Evolutionary conservation across 2,797 vertebrate species (phyloP), one percentile per base, ranked within the genome.

Genomic region (Moxostoma hubbsi): DNA sequence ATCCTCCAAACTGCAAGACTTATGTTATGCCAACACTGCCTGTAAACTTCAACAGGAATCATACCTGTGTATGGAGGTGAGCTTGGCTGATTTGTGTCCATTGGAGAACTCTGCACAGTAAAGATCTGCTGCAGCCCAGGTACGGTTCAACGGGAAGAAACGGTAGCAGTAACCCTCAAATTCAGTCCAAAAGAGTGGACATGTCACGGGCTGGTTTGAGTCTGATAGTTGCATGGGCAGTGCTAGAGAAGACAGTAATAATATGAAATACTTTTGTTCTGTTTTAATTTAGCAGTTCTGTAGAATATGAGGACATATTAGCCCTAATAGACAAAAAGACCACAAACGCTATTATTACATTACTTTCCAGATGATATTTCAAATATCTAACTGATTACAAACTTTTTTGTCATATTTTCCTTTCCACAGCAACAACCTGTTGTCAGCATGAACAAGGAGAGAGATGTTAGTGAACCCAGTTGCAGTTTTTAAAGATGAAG

Each of bases 111-210:
- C 93, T 0, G 94, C 91, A 0, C 94, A 95, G 24, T 94, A 93
- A 50, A 94, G 88, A 71, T 94, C 93, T 0, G 93, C 93, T 74
- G 94, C 92, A 0, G 94, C 92, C 94, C 95, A 95, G 7, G 93
- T 94, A 81, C 94, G 93, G 81, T 91, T 95, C 87, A 94, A 72
- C 7, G 93, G 94, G 79, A 95, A 95, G 85, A 94, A 94, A 4
- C 94, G 87, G 70, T 94, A 95, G 85, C 94, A 94, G 82, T 91
- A 90, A 0, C 92, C 94, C 74, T 92, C 91, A 0, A 95, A 95
- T 82, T 95, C 93, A 0, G 92, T 94, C 94, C 94, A 95, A 90
- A 95, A 96, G 47, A 96, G 93, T 0, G 94, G 94, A 82, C 94
- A 94, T 79, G 90, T 84, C 15, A 90, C 90, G 0, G 91, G 87